Conservation (phyloP, 2,113 vertebrate genomes). For the Ciconia stormi region DNA sequence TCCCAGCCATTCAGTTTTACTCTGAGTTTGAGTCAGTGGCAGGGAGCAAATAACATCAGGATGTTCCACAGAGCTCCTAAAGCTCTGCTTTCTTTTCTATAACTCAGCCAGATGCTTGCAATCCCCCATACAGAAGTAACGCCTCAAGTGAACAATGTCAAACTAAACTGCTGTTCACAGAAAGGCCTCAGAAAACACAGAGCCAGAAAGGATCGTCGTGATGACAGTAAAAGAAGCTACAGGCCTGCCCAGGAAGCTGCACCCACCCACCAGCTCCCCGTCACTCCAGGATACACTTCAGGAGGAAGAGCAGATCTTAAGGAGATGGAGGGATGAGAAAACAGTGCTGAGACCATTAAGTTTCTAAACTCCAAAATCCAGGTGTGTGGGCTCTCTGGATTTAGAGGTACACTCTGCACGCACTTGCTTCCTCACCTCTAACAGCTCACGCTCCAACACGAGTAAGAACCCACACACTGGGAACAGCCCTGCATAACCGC, state of each 20-base stretch:
- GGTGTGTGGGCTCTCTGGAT: not conserved
- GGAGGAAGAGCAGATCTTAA: not conserved
- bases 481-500: not conserved
- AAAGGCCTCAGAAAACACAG: not conserved
- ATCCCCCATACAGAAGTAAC: accelerated
- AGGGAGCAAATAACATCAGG: not conserved
- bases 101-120: not conserved
- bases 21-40: not conserved
- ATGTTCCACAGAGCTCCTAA: not conserved
- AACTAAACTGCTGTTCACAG: no score
- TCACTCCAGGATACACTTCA: not conserved
- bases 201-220: not conserved
- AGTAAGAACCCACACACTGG: not conserved
- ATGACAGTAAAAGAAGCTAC: accelerated
- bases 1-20: not conserved
- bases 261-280: not conserved
- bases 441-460: not conserved
- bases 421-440: not conserved
- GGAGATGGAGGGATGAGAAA: not conserved
- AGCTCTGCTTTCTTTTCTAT: not conserved
- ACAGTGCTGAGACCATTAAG: not conserved
- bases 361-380: not conserved
- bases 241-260: not conserved
- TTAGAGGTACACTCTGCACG: not conserved
- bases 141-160: accelerated